Evolutionary conservation across 2,797 vertebrate species (phyloP).

Genomic region (Mionectes olivaceus): DNA sequence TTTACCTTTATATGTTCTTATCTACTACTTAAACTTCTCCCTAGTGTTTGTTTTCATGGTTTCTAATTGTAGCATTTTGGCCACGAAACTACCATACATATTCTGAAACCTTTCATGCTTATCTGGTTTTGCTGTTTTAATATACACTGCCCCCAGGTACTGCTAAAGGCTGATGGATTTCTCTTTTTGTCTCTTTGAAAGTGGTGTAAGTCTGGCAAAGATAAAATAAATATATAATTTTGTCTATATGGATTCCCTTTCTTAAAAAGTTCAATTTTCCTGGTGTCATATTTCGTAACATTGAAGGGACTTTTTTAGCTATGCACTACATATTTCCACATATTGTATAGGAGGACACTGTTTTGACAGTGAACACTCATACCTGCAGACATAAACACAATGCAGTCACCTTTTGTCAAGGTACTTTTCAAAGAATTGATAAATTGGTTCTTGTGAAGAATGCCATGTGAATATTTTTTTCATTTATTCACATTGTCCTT

Average conservation of each 20-base stretch:
- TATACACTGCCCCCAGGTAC: rapidly evolving
- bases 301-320: background rate
- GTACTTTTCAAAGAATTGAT: background rate
- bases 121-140: background rate
- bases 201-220: background rate
- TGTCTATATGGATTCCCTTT: background rate
- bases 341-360: background rate
- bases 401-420: background rate
- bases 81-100: background rate
- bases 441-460: background rate
- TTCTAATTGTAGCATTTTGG: background rate
- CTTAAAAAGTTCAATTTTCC: background rate
- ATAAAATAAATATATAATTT: background rate
- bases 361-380: background rate
- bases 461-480: background rate
- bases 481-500: background rate
- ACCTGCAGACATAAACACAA: background rate
- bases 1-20: background rate
- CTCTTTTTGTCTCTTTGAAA: background rate
- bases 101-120: background rate
- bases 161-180: background rate
- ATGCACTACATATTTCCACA: rapidly evolving
- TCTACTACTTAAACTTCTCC: background rate
- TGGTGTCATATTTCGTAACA: background rate
- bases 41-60: background rate